phyloP scores from a whole-genome alignment of 1,140 invertebrate species.

The Cataglyphis hispanica region DNA sequence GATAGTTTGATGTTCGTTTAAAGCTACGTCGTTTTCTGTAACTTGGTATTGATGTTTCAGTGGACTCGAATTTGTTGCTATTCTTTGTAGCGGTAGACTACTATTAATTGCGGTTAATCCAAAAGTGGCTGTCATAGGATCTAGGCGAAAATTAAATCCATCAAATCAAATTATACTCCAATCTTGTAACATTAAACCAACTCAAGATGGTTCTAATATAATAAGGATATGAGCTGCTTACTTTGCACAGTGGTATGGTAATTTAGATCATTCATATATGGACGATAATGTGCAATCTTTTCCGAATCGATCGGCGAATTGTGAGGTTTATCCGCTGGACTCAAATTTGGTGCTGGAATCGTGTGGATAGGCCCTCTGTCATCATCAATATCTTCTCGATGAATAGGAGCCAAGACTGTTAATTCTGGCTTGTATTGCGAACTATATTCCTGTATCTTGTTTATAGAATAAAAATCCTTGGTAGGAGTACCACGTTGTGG shows the following conservation, averaged over 20 bases:
- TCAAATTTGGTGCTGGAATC: conserved; percentile 93
- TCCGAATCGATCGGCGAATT: conserved; percentile 64
- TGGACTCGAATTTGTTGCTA: conserved; percentile 71
- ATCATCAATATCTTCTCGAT: conserved; percentile 81
- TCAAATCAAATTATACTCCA: not conserved
- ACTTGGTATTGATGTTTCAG: conserved; percentile 80
- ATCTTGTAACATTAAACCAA: not conserved
- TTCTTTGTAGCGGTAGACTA: conserved; percentile 69
- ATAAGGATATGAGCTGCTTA: conserved; percentile 19
- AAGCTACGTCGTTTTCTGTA: conserved; percentile 78
- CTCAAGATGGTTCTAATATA: not conserved
- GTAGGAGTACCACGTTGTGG: conserved; percentile 69
- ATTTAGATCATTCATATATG: conserved; percentile 66
- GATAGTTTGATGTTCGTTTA: conserved; percentile 73
- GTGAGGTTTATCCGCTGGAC: conserved; percentile 81
- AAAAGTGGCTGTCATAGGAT: conserved; percentile 50
- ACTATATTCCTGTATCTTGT: conserved; percentile 80
- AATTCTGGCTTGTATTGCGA: conserved; percentile 79
- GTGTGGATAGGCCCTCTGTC: conserved; percentile 92
- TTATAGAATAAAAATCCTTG: conserved; percentile 80
- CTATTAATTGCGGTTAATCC: conserved; percentile 66
- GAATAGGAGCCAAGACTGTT: conserved; percentile 71
- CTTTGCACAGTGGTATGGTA: conserved; percentile 48
- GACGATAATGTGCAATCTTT: conserved; percentile 57
- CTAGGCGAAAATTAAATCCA: conserved; percentile 47